Evolutionary conservation across 2,113 vertebrate genomes (phyloP), one percentile per base, ranked within the genome.

Genomic region (Aptenodytes patagonicus): DNA sequence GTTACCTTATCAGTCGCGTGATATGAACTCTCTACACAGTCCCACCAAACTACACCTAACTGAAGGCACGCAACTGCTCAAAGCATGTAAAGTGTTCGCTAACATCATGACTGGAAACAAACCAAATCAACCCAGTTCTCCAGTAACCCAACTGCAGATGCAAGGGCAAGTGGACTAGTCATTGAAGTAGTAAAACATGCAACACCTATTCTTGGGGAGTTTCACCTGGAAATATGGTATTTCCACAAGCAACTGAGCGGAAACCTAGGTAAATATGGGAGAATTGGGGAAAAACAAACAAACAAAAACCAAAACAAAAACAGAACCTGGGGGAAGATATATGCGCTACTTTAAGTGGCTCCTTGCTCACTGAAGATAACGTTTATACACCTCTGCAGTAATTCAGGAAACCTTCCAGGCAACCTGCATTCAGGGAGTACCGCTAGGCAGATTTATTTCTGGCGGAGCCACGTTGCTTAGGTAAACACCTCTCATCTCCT

Each of bases 1-100:
- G 10, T 25, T 32, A 68, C 31, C 15, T 31, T 51, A 66, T 8
- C 32, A 52, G 36, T 52, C 10, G 2, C 11, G 19, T 36, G 16
- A 11, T 1, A 17, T 0, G 6, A 65, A 19, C 68, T 60, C 31
- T 15, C 29, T 32, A 3, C 17, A 64, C 16, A 22, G 8, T 19
- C 18, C 16, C 15, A 40, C 32, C 51, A 22, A 65, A 34, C 15
- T 2, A 57, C 46, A 65, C 0, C 1, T 7, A 54, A 18, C 18
- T 8, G 19, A 62, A 77, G 40, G 22, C 19, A 65, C 0, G 1
- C 5, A 18, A 10, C 40, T 8, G 44, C 28, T 38, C 22, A 18
- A 46, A 40, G 38, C 0, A 0, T 2, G 14, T 1, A 1, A 49
- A 32, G 47, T 0, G 13, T 36, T 62, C 10, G 2, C 29, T 18